Conservation (phyloP, 2,113 vertebrate genomes). For the human (Homo sapiens) region DNA sequence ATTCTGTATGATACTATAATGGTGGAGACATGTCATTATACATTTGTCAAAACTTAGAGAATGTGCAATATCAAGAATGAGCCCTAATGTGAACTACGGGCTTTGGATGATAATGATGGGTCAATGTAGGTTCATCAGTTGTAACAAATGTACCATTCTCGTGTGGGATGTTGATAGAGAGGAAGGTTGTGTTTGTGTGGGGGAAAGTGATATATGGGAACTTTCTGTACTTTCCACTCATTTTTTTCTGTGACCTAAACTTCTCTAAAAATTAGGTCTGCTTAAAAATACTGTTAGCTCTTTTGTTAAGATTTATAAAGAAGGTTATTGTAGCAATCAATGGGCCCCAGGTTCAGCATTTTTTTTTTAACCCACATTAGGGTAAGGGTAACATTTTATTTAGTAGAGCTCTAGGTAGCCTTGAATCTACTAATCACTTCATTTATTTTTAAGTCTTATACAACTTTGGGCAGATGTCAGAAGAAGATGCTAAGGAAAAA, state of each 20-base stretch:
- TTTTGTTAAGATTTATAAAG: background rate
- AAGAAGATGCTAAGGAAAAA: background rate
- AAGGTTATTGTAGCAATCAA: background rate
- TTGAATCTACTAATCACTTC: background rate
- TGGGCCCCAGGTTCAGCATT: background rate
- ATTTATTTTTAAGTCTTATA: background rate
- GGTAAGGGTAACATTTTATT: background rate
- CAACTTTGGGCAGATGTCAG: background rate
- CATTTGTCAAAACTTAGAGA: background rate
- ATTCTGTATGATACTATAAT: background rate
- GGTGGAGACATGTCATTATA: background rate
- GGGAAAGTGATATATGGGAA: background rate
- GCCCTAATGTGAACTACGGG: background rate
- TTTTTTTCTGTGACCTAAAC: background rate
- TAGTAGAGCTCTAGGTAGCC: background rate
- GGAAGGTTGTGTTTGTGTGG: background rate
- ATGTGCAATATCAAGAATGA: background rate
- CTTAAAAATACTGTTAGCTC: background rate
- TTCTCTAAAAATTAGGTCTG: background rate
- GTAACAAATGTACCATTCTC: background rate
- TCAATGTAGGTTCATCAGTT: background rate
- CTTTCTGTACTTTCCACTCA: background rate
- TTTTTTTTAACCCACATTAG: background rate
- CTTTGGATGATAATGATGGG: background rate
- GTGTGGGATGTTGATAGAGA: background rate